phyloP scores from a whole-genome alignment of 2,888 invertebrate genomes.

The Tipula confusa region DNA sequence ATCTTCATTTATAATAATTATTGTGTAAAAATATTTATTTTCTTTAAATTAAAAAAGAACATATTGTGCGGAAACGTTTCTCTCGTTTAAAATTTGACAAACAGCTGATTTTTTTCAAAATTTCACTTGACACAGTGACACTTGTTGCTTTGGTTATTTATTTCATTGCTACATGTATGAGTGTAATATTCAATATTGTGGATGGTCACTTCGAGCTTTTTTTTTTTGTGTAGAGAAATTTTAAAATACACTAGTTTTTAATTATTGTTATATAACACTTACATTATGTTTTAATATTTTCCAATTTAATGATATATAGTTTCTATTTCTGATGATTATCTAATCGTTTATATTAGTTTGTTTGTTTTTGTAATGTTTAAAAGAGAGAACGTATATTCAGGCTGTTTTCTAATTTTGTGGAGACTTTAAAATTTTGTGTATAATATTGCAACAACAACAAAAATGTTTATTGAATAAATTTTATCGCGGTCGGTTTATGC shows the following conservation, averaged over 20 bases:
- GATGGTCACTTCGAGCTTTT: neutral
- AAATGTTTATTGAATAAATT: neutral
- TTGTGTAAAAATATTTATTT: neutral
- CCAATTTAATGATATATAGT: neutral
- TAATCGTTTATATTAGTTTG: neutral
- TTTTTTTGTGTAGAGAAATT: neutral
- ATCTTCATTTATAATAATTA: too few species aligned
- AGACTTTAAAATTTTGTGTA: neutral
- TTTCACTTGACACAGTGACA: neutral
- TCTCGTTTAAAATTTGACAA: neutral
- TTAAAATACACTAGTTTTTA: neutral
- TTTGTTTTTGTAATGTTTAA: neutral
- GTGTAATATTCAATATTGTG: neutral
- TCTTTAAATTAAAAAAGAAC: too few species aligned
- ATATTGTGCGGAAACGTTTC: too few species aligned
- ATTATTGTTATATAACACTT: neutral
- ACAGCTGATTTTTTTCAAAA: neutral
- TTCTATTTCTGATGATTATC: neutral
- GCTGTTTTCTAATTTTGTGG: neutral
- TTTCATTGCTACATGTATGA: neutral
- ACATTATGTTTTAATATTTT: neutral
- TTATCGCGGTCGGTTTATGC: neutral
- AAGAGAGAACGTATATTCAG: neutral
- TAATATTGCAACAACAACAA: neutral
- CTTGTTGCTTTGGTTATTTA: neutral